A percentile compares a stretch with the other conserved stretches of the same genome.
These are phyloP conservation scores for Poliocrania exsul DNA, from an alignment of 2,797 vertebrate genomes.

Conservation along the genomic window DNA sequence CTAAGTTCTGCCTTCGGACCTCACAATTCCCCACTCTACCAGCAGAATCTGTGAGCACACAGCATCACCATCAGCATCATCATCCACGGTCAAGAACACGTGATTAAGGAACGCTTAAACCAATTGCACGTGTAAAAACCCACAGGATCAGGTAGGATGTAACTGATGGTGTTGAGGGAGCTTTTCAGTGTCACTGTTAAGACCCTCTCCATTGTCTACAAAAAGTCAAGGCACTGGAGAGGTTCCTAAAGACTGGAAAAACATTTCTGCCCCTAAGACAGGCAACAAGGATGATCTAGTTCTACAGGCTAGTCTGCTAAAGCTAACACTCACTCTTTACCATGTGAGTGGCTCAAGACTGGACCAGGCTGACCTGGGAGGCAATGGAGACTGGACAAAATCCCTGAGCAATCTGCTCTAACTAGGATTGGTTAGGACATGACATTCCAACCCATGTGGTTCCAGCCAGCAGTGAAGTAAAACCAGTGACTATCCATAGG, in stretches of 20 bases:
- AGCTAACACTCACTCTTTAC: background rate
- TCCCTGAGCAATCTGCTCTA: background rate
- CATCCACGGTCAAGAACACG: background rate
- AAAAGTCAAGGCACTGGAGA: background rate
- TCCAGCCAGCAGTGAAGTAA: background rate
- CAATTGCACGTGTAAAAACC: background rate
- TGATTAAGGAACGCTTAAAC: background rate
- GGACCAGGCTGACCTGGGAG: background rate
- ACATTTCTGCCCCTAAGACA: background rate
- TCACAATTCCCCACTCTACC: background rate
- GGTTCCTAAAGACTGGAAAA: background rate
- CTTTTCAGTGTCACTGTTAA: background rate
- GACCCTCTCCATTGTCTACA: background rate
- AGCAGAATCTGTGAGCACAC: background rate
- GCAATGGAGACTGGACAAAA: background rate
- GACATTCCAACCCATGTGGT: background rate
- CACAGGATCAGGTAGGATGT: background rate
- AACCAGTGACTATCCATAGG: background rate
- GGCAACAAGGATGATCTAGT: background rate
- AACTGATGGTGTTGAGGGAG: background rate
- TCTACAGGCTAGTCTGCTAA: background rate
- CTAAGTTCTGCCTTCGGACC: background rate
- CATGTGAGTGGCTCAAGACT: background rate
- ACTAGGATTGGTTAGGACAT: background rate
- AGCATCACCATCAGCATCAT: background rate